Percentiles rank a stretch among this genome's conserved stretches.
These are phyloP conservation scores for Harmothoe impar DNA, from an alignment of 2,888 invertebrate genomes.

Conservation along the genomic window DNA sequence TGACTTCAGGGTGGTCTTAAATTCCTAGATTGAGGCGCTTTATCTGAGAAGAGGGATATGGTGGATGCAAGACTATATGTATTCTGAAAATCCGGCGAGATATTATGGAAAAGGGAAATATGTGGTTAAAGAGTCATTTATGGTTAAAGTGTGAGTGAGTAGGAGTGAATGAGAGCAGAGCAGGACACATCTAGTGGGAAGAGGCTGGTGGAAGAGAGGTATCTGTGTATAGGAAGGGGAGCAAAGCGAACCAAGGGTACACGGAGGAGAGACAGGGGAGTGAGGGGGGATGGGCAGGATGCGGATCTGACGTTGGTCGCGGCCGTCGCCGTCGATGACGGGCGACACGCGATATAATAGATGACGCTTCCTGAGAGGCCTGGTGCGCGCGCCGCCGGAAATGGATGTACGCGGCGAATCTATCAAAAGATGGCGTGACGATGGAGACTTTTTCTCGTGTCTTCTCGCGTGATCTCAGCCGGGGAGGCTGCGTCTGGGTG, in stretches of 20 bases:
- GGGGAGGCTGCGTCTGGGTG: background rate
- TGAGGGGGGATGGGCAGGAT: background rate
- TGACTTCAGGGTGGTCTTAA: too few species aligned
- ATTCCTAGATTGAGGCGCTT: too few species aligned
- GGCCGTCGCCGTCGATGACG: slow-evolving; percentile 11
- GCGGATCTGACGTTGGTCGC: slow-evolving; percentile 27
- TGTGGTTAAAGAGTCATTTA: too few species aligned
- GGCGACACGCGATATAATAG: slow-evolving; percentile 55
- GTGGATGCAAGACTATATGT: too few species aligned
- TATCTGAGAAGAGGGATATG: too few species aligned
- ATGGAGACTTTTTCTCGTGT: slow-evolving; percentile 21
- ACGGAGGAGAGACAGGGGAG: background rate
- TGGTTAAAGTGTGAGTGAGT: too few species aligned
- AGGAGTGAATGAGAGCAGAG: too few species aligned
- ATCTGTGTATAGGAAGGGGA: too few species aligned
- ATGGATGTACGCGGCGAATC: slow-evolving; percentile 56
- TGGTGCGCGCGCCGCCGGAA: slow-evolving; percentile 24
- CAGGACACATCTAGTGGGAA: too few species aligned
- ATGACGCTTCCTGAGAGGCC: slow-evolving; percentile 52
- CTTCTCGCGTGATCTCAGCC: slow-evolving; percentile 38
- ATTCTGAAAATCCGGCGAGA: too few species aligned
- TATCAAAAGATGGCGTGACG: slow-evolving; percentile 55
- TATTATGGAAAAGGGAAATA: too few species aligned
- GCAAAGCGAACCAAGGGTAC: background rate
- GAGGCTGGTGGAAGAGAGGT: too few species aligned